phyloP scores from a whole-genome alignment of 2,888 invertebrate species.

The Gonocerus acuteangulatus region DNA sequence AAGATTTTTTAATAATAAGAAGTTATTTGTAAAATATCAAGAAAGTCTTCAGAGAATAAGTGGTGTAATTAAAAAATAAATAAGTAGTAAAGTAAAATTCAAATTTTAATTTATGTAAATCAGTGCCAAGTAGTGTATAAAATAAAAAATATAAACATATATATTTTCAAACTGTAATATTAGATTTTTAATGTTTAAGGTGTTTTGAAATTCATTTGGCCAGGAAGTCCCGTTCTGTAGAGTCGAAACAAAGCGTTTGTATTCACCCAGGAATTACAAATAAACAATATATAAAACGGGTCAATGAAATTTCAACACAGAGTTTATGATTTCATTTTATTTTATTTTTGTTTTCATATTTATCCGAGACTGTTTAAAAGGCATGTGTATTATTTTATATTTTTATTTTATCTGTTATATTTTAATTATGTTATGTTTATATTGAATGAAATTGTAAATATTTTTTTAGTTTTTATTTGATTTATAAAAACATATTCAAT shows the following conservation, averaged over 20 bases:
- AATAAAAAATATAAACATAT: background rate
- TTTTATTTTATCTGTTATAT: background rate
- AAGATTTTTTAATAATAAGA: background rate
- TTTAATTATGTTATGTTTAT: background rate
- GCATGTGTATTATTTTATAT: background rate
- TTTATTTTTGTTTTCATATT: background rate
- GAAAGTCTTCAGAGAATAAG: background rate
- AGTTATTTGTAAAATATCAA: background rate
- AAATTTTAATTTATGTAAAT: constrained; percentile 2
- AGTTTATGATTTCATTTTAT: background rate
- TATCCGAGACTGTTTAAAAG: background rate
- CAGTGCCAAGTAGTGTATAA: constrained; percentile 13
- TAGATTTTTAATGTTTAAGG: background rate
- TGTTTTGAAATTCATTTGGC: constrained; percentile 5
- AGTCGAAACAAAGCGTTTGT: constrained; percentile 15
- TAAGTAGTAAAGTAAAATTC: background rate
- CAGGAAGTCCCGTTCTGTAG: constrained; percentile 10
- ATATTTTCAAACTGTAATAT: background rate
- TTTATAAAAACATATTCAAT: background rate
- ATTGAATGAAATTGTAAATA: constrained; percentile 13
- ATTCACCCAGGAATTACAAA: constrained; percentile 3
- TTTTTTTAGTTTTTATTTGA: constrained; percentile 2
- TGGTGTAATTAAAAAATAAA: background rate
- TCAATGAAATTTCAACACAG: constrained; percentile 19
- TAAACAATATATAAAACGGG: constrained; percentile 19